A percentile compares a stretch with the other conserved stretches of the same genome.
phyloP scores from a whole-genome alignment of 53 echinoderm and acorn worm species.

The Actinopyga echinites region DNA sequence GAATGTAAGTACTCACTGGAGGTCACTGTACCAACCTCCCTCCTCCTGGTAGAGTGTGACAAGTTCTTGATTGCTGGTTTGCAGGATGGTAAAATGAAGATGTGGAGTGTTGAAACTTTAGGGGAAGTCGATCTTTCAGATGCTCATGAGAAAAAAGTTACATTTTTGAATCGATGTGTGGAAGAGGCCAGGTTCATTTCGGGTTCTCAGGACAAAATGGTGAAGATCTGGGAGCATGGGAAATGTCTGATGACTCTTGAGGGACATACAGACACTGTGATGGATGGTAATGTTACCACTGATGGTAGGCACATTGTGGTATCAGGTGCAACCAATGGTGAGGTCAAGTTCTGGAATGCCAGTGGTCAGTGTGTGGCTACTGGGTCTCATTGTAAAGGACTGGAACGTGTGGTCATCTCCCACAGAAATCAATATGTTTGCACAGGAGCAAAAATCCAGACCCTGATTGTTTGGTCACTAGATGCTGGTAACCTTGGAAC shows the following conservation, averaged over 20 bases:
- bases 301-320: not conserved
- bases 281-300: not conserved
- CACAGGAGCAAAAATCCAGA: slow-evolving; percentile 64
- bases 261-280: slow-evolving; percentile 15
- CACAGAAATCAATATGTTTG: slow-evolving; percentile 34
- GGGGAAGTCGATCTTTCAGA: not conserved
- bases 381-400: not conserved
- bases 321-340: slow-evolving; percentile 26
- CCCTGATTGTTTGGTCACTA: slow-evolving; percentile 71
- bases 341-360: slow-evolving; percentile 42
- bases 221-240: slow-evolving; percentile 13
- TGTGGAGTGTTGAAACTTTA: slow-evolving; percentile 54
- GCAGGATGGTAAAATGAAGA: slow-evolving; percentile 60
- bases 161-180: not conserved
- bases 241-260: slow-evolving; percentile 19
- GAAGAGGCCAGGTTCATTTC: not conserved
- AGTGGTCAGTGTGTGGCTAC: not conserved
- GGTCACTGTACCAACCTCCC: not conserved
- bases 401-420: slow-evolving; percentile 13
- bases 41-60: slow-evolving; percentile 33
- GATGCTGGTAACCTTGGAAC: slow-evolving; percentile 47
- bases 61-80: slow-evolving; percentile 52
- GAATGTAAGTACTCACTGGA: slow-evolving; percentile 7
- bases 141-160: not conserved
- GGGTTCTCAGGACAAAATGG: slow-evolving; percentile 10